Evolutionary conservation across 2,797 vertebrate species (phyloP), one percentile per base, ranked within the genome.

Genomic region (Phoxinus dragarum): DNA sequence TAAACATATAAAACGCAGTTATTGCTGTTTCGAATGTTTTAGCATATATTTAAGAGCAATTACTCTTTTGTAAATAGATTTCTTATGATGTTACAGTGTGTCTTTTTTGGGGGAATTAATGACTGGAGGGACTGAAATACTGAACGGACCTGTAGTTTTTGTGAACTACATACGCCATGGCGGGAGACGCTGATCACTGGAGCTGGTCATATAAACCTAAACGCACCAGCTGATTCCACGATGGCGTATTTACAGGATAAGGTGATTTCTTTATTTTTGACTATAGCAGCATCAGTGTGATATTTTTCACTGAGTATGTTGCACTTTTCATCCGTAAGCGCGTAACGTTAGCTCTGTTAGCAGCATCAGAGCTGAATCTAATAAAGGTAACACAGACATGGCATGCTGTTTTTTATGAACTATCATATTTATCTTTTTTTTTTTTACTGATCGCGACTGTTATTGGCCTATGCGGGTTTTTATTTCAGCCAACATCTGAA

Each of bases 191-290:
- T 86, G 3, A 82, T 80, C 0, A 54, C 69, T 6, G 21, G 16
- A 16, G 80, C 42, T 44, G n/a, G 73, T 10, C 91, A 90, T 68
- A 81, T 89, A 79, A 93, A 93, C 88, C 86, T 89, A 79, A 93
- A 93, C 88, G 86, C 88, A 27, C 78, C 86, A 79, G 90, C 82
- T 17, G 90, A 85, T 56, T 80, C 87, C 2, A 90, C 91, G 0
- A 94, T 96, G 94, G 89, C 91, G 5, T 94, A 92, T 87, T 79
- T 96, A 83, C 94, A 94, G 9, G 94, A 95, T 64, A 94, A 96
- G 93, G 95, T 95, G 85, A 90, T 27, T n/a, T 12, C n/a, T 23
- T 19, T 54, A 6, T 3, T n/a, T 34, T 3, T 14, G 36, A 21
- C 6, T 34, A 8, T 34, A 56, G 23, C 59, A 21, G 27, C 23